Percentiles rank a stretch among this genome's conserved stretches.
phyloP scores from a whole-genome alignment of 2,888 invertebrate genomes.

The Mechanitis mazaeus region DNA sequence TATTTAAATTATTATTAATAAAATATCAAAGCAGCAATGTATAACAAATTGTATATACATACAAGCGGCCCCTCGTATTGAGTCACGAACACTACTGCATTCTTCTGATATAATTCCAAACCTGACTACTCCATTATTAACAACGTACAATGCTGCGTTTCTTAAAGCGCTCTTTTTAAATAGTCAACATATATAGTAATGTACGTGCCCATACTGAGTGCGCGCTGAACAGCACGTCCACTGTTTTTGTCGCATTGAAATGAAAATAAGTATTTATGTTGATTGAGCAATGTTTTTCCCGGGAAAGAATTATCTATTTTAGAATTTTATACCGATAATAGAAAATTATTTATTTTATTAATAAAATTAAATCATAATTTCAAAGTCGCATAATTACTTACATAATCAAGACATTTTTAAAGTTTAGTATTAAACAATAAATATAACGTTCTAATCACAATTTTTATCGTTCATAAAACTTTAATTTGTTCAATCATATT shows the following conservation, averaged over 20 bases:
- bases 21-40: constrained; percentile 34
- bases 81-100: constrained; percentile 52
- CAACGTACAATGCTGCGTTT: constrained; percentile 40
- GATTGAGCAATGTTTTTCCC: constrained; percentile 22
- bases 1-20: not conserved
- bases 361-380: too few species aligned
- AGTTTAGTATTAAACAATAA: too few species aligned
- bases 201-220: constrained; percentile 18
- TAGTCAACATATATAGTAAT: constrained; percentile 23
- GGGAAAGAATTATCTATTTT: constrained; percentile 8
- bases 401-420: too few species aligned
- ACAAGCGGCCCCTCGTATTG: constrained; percentile 55
- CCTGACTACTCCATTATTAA: constrained; percentile 29
- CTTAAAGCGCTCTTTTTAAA: constrained; percentile 12
- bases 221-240: constrained; percentile 22
- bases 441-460: not conserved
- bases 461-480: not conserved
- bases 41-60: constrained; percentile 27
- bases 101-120: constrained; percentile 40
- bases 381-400: too few species aligned
- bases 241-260: constrained; percentile 31
- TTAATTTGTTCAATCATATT: not conserved
- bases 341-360: too few species aligned
- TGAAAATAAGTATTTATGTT: constrained; percentile 26
- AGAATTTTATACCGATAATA: too few species aligned